Evolutionary conservation across 2,888 invertebrate genomes (phyloP), one percentile per base, ranked within the genome.

Genomic region (Cryptus armator): DNA sequence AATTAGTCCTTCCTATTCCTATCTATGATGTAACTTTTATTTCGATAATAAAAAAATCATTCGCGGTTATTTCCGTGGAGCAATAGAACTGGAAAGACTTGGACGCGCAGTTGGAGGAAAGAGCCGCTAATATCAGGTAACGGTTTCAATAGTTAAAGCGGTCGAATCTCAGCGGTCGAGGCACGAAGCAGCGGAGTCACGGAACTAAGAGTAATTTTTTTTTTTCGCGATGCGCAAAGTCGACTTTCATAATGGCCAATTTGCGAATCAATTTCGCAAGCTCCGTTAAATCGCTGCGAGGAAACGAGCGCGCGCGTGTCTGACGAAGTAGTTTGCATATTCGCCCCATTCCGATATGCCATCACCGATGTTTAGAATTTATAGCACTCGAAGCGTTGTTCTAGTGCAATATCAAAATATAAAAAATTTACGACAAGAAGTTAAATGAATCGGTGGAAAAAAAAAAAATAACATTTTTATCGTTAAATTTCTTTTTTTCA

Each of bases 241-340:
- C 86, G 85, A 88, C 86, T 87, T 77, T 83, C 43, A 79, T 90
- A 90, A 90, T 88, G 89, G 86, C 86, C 90, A 91, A 91, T 92
- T 91, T 91, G 84, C 85, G 84, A 88, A 90, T 90, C 91, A 91
- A 92, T 92, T 91, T 90, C 84, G 87, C 89, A 83, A 87, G 86
- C 62, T 84, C 89, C 90, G 90, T 91, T 91, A 87, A 83, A 83
- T 83, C 84, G 76, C 83, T 59, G 56, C 81, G 72, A 70, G 74
- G 24, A 71, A 89, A 89, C 89, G 90, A 89, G 62, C 43, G 66
- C 62, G 19, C 67, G 19, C 37, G 59, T 14, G 53, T 29, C 67
- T 44, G 46, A 43, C 56, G 19, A 56, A 56, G 24, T 24, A 24
- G 29, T 29, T 62, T 62, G 59, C 59, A 62, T 32, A 32, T 62